Evolutionary conservation across 2,797 vertebrate genomes (phyloP).

Genomic region (Melanotaenia nigrans): DNA sequence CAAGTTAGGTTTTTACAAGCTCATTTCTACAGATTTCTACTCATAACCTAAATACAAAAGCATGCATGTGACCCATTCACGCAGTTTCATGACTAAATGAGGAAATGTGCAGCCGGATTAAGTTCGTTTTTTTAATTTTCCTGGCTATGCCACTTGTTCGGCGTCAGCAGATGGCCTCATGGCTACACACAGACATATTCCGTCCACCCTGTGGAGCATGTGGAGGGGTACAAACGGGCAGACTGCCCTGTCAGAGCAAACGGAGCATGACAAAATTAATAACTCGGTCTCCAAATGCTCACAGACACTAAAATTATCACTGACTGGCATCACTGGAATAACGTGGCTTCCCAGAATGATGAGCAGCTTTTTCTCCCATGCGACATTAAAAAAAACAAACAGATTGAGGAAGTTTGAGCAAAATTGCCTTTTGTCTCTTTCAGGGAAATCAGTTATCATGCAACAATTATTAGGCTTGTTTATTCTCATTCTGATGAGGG

Average conservation of each 20-base stretch:
- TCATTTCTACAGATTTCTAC: conserved; percentile 19
- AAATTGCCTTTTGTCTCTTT: background rate
- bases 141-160: conserved; percentile 73
- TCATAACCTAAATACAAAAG: conserved; percentile 23
- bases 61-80: background rate
- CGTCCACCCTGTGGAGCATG: conserved; percentile 51
- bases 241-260: conserved; percentile 35
- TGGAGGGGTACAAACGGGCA: conserved; percentile 41
- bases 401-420: background rate
- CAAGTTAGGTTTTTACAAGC: conserved; percentile 44
- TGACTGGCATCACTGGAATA: background rate
- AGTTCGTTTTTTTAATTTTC: conserved; percentile 55
- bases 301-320: conserved; percentile 10
- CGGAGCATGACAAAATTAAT: conserved; percentile 40
- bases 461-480: background rate
- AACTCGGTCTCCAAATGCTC: conserved; percentile 24
- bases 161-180: conserved; percentile 75
- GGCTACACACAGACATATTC: conserved; percentile 57
- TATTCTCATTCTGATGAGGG: background rate
- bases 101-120: conserved; percentile 56
- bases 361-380: background rate
- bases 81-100: background rate
- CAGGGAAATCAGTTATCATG: background rate
- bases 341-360: background rate
- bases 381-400: background rate